Conservation (phyloP, 2,113 vertebrate genomes). For the Pseudois nayaur region DNA sequence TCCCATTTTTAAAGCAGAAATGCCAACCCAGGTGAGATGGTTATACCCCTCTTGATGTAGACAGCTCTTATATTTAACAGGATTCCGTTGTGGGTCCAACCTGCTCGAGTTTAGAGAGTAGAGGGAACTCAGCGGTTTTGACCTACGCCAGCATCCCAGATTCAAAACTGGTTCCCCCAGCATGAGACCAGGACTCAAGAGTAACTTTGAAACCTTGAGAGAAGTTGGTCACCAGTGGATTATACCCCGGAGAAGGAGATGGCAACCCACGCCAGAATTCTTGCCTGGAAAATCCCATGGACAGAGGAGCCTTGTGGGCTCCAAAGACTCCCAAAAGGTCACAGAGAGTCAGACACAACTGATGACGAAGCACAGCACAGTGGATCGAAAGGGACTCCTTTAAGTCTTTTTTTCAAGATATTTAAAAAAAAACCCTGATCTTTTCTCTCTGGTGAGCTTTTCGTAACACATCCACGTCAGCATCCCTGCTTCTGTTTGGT, state of each 20-base stretch:
- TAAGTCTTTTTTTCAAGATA: not conserved
- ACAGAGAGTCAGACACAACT: not conserved
- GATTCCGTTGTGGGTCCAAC: rapidly evolving
- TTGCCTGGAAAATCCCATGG: not conserved
- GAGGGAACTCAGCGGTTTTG: too few species aligned
- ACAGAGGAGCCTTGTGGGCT: not conserved
- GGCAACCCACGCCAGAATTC: not conserved
- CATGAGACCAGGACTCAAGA: not conserved
- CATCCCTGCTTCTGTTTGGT: rapidly evolving
- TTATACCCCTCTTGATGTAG: rapidly evolving
- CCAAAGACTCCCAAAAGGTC: not conserved
- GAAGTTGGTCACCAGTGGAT: not conserved
- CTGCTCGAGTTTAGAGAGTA: too few species aligned
- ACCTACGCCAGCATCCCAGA: rapidly evolving
- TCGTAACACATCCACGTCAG: rapidly evolving
- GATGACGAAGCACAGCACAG: not conserved
- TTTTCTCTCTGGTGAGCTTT: not conserved
- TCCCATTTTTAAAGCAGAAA: not conserved
- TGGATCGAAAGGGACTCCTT: not conserved
- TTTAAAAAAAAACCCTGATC: rapidly evolving
- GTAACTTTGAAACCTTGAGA: not conserved
- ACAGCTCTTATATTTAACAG: rapidly evolving
- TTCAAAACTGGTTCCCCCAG: not conserved
- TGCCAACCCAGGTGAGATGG: not conserved
- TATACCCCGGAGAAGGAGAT: not conserved